Conservation (phyloP, 1,140 invertebrate species). For the Whitmania pigra region DNA sequence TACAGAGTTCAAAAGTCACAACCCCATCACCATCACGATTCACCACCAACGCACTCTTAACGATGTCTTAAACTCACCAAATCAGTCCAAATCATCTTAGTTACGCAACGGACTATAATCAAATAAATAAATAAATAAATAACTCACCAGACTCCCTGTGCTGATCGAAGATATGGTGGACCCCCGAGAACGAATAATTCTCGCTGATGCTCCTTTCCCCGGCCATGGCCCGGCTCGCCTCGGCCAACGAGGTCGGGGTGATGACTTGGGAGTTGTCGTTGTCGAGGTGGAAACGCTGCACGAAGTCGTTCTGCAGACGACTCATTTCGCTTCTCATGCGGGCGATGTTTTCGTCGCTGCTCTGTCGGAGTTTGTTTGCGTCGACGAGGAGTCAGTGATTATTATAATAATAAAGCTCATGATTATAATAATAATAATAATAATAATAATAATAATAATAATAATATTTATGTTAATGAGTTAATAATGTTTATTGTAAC, state of each 20-base stretch:
- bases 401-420: too few species aligned
- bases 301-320: neutral
- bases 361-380: too few species aligned
- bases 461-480: too few species aligned
- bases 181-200: slow-evolving; percentile 70
- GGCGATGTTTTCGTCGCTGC: neutral
- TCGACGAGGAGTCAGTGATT: too few species aligned
- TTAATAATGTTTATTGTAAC: too few species aligned
- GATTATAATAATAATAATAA: too few species aligned
- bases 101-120: too few species aligned
- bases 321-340: neutral
- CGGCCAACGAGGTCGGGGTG: neutral
- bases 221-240: slow-evolving; percentile 38
- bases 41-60: too few species aligned
- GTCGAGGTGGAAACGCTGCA: neutral
- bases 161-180: slow-evolving; percentile 71
- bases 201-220: slow-evolving; percentile 57
- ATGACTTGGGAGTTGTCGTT: neutral
- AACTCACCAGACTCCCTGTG: slow-evolving; percentile 52
- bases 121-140: too few species aligned
- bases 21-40: neutral
- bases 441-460: too few species aligned
- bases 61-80: too few species aligned
- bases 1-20: neutral
- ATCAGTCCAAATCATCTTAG: too few species aligned